A percentile compares a stretch with the other conserved stretches of the same genome.
phyloP scores from a whole-genome alignment of 2,113 vertebrate species.

The Chaetura pelagica region DNA sequence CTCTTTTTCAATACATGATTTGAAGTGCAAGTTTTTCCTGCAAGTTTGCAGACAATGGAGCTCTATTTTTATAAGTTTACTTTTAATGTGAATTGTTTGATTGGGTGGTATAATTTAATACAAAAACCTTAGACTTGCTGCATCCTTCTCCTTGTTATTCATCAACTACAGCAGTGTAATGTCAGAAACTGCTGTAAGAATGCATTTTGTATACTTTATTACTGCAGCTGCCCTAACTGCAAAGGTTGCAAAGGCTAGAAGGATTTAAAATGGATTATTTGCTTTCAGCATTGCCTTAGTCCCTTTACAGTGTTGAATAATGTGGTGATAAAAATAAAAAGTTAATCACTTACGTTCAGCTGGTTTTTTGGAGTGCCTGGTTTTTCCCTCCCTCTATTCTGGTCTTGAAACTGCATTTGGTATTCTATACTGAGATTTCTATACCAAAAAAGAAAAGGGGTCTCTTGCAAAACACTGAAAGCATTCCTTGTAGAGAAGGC shows the following conservation, averaged over 20 bases:
- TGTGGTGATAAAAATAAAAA: neutral
- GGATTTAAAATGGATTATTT: neutral
- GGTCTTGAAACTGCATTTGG: neutral
- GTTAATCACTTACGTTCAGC: neutral
- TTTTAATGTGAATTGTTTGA: neutral
- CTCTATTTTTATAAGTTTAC: slow-evolving; percentile 18
- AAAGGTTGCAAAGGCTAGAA: neutral
- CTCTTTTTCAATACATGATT: slow-evolving; percentile 71
- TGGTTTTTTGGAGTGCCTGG: neutral
- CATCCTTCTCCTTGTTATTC: neutral
- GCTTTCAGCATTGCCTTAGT: neutral
- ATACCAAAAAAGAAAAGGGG: neutral
- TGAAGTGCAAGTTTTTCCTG: slow-evolving; percentile 30
- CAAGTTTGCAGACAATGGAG: neutral
- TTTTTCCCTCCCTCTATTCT: neutral
- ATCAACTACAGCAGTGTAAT: neutral
- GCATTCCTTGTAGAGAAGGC: neutral
- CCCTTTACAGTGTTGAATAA: neutral
- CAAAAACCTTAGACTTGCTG: neutral
- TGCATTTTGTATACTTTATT: neutral
- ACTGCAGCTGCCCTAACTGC: neutral
- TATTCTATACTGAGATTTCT: neutral
- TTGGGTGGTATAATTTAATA: neutral
- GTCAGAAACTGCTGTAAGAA: neutral
- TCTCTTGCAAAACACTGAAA: neutral